Evolutionary conservation across 2,113 vertebrate genomes (phyloP), one percentile per base, ranked within the genome.

Genomic region (Onychorhynchus coronatus): DNA sequence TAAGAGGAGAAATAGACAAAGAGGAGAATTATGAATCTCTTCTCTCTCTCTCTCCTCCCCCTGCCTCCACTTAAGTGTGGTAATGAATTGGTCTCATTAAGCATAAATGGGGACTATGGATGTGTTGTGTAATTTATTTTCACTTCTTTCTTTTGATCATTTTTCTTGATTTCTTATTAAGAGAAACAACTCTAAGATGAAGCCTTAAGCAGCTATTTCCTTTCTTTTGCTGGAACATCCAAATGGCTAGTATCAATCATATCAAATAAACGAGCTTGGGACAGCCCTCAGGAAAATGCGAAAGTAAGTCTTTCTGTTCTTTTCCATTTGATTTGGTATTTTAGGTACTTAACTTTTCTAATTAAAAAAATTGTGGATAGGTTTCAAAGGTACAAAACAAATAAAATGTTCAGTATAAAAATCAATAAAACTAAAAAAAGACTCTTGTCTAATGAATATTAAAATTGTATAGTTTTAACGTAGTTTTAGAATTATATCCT

Each of bases 41-140:
- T 81, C 44, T 39, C 25, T 24, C 8, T 28, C 6, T 1, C 5
- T 58, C 5, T 20, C 30, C 6, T n/a, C 10, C 16, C 5, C n/a
- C 59, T 13, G 23, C 7, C 1, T 2, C 4, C 14, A 35, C 4
- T 6, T 13, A 27, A n/a, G 6, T 37, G 7, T n/a, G 50, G 21
- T 11, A 71, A 14, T 39, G 18, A 74, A 46, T 27, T 41, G 17
- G 5, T 37, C 8, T 67, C 4, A 9, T 46, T 37, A 61, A 49
- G 9, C 8, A n/a, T 44, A 41, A 68, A 55, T 37, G 9, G 6
- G 7, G 12, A 59, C 20, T n/a, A 39, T 19, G 27, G 10, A 25
- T 39, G 4, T 31, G 6, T 30, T 63, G 9, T 42, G 7, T 2
- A 81, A 23, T 12, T 1, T 46, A 47, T 79, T 78, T 82, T 92